These are phyloP conservation scores for Empis livida DNA, from an alignment of 2,888 invertebrate genomes.

Conservation along the genomic window DNA sequence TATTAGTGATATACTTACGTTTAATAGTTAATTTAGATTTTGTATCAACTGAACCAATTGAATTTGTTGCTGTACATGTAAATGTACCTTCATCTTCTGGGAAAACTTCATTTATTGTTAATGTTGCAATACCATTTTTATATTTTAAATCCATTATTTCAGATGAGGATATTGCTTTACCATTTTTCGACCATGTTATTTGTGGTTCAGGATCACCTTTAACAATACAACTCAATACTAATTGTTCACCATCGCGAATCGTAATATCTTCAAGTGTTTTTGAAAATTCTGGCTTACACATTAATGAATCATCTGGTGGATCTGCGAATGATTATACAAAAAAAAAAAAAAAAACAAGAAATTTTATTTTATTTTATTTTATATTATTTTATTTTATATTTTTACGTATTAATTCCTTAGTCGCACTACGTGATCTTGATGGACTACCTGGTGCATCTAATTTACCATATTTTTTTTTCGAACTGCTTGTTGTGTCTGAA, in stretches of 20 bases:
- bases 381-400: too few species aligned
- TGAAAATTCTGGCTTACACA: conserved; percentile 77
- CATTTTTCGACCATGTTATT: conserved; percentile 79
- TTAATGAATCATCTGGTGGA: conserved; percentile 72
- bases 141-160: conserved; percentile 86
- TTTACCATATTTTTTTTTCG: conserved; percentile 52
- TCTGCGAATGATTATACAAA: too few species aligned
- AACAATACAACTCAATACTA: conserved; percentile 70
- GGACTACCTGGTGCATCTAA: conserved; percentile 65
- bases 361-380: neutral
- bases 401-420: conserved; percentile 64
- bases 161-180: conserved; percentile 57
- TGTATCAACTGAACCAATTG: conserved; percentile 73
- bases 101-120: conserved; percentile 85
- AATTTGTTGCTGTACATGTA: conserved; percentile 81
- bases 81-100: conserved; percentile 91
- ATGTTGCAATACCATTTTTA: conserved; percentile 74
- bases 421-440: conserved; percentile 75
- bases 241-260: conserved; percentile 78
- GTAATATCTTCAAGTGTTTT: conserved; percentile 59
- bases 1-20: conserved; percentile 43
- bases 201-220: conserved; percentile 89
- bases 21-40: conserved; percentile 73
- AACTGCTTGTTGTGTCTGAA: conserved; percentile 26
- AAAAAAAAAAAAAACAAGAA: conserved; percentile 2